These are phyloP conservation scores for Mesorhabditis spiculigera DNA, from an alignment of 2,888 invertebrate genomes.

Conservation along the genomic window DNA sequence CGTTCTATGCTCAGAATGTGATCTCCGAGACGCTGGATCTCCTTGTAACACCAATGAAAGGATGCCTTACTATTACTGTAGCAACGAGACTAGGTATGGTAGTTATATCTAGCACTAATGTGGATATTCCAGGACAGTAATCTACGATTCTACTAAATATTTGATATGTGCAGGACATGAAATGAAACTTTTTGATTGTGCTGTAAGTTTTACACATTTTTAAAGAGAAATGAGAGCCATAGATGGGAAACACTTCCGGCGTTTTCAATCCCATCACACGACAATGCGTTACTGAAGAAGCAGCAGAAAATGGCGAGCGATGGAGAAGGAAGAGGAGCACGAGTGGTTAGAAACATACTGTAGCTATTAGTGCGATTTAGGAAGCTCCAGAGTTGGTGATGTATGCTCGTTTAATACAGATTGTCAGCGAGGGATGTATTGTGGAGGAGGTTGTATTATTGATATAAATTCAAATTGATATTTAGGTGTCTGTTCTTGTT, in stretches of 20 bases:
- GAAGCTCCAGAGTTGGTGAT: constrained; percentile 48
- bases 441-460: constrained; percentile 32
- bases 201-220: background rate
- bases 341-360: constrained; percentile 12
- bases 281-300: constrained; percentile 32
- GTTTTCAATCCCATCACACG: constrained; percentile 35
- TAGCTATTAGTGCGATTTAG: constrained; percentile 15
- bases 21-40: constrained; percentile 24
- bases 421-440: constrained; percentile 54
- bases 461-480: too few relatives aligned
- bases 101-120: background rate
- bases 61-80: constrained; percentile 28
- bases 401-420: constrained; percentile 52
- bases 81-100: constrained; percentile 25
- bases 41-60: constrained; percentile 33
- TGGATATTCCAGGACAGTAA: constrained; percentile 19
- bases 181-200: constrained; percentile 21
- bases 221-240: background rate
- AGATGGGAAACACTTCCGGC: constrained; percentile 18
- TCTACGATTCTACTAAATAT: constrained; percentile 27
- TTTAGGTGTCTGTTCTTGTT: constrained; percentile 39
- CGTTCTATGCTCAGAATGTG: constrained; percentile 34
- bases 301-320: background rate
- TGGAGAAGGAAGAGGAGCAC: constrained; percentile 15
- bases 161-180: constrained; percentile 35